Evolutionary conservation across 35 echinoderm and acorn worm genomes (phyloP), one percentile per base, ranked within the genome.

Genomic region (Ptychodera flava): DNA sequence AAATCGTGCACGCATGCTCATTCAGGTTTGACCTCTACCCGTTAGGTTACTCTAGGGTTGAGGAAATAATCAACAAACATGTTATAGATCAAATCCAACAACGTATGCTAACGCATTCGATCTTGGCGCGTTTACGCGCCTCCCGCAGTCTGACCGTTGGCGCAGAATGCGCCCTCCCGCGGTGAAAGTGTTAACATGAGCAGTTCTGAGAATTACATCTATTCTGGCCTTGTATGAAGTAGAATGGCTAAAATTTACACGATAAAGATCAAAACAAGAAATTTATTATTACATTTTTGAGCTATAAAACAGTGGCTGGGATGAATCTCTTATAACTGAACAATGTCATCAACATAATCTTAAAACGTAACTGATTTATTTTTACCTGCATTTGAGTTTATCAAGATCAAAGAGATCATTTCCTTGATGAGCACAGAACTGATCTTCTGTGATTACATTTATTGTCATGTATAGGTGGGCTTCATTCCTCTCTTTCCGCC

Each of bases 381-480:
- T n/a, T n/a, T n/a, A n/a, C n/a, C n/a, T n/a, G n/a, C n/a, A n/a
- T 88, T 92, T 88, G 31, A 93, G 85, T 90, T 88, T 97, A 78
- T 97, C 94, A 15, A 85, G 80, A 79, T 99, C 96, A 89, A 90
- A 94, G 37, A 94, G 86, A 83, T 99, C 96, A 29, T 99, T 99
- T 36, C 92, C 92, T 88, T 99, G 96, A 86, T 99, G 93, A 85
- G 92, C 96, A 85, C 92, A 99, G 90, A 99, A 90, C 33, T 99
- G 90, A 83, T 99, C 96, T 78, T 99, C 96, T 79, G 90, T 88
- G 76, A 90, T 86, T 34, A 94, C 96, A 37, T 92, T 90, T 38
- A 99, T 77, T 14, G 90, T 94, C 96, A 99, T 99, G 81, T 99
- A 99, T 76, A 99, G 83, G 81, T 99, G 96, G 15, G 96, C 96